A percentile compares a stretch with the other conserved stretches of the same genome.
phyloP scores from a whole-genome alignment of 2,113 vertebrate species.

The Promerops cafer region DNA sequence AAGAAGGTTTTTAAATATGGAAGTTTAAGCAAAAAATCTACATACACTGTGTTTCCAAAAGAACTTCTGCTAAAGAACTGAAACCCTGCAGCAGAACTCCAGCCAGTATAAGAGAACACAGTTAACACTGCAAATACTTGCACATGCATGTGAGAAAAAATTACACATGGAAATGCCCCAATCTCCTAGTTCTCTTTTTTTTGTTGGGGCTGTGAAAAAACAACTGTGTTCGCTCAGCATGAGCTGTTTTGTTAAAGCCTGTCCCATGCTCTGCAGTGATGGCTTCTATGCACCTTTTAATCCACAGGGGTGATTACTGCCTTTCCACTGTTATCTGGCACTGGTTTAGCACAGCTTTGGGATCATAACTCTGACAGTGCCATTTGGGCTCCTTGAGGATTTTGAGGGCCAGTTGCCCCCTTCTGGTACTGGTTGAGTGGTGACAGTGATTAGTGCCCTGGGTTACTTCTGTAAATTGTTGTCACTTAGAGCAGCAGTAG shows the following conservation, averaged over 20 bases:
- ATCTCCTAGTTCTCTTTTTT: not conserved
- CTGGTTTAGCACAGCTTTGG: not conserved
- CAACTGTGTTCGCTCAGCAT: rapidly evolving
- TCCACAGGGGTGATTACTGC: rapidly evolving
- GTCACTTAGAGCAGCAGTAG: not conserved
- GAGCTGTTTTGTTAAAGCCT: not conserved
- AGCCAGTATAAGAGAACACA: not conserved
- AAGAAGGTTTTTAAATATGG: not conserved
- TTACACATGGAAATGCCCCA: not conserved
- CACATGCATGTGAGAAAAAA: not conserved
- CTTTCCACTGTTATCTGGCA: not conserved
- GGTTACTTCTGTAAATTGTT: not conserved
- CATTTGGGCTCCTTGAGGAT: not conserved
- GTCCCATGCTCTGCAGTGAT: not conserved
- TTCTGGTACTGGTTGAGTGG: not conserved
- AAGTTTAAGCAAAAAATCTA: not conserved
- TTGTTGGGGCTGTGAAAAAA: not conserved
- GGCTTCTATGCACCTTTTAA: rapidly evolving
- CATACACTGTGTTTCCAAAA: rapidly evolving
- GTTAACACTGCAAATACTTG: not conserved
- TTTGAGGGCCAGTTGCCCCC: not conserved
- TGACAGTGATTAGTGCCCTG: not conserved
- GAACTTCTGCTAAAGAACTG: not conserved
- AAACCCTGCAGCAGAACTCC: not conserved
- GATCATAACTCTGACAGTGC: rapidly evolving